phyloP scores from a whole-genome alignment of 2,113 vertebrate species.

The Podocnemis expansa region DNA sequence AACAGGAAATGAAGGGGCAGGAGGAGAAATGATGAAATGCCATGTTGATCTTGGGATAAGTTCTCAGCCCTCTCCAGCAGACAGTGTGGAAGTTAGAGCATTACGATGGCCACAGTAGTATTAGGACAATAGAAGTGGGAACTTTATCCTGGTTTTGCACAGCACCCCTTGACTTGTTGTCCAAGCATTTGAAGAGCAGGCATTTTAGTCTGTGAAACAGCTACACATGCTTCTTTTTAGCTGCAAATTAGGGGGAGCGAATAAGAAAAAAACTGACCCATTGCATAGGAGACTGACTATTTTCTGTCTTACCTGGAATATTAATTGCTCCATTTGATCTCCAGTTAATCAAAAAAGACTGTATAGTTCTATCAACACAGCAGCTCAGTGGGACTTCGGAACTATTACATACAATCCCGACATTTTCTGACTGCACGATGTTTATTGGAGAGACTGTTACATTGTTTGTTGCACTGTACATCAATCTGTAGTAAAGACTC shows the following conservation, averaged over 20 bases:
- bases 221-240: not conserved
- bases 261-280: not conserved
- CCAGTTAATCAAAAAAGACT: conserved; percentile 61
- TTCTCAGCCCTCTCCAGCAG: not conserved
- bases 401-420: conserved; percentile 57
- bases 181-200: not conserved
- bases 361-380: conserved; percentile 55
- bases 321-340: conserved; percentile 55
- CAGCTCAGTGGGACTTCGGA: conserved; percentile 58
- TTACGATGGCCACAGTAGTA: no score
- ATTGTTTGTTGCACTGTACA: not conserved
- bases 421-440: conserved; percentile 7
- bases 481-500: not conserved
- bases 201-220: not conserved
- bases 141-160: not conserved
- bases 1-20: not conserved
- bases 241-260: not conserved
- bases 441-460: conserved; percentile 14
- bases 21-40: not conserved
- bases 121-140: not conserved
- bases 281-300: not conserved
- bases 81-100: not conserved
- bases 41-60: not conserved
- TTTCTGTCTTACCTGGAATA: conserved; percentile 70
- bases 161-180: not conserved